Evolutionary conservation across 2,797 vertebrate species (phyloP).

Genomic region (Sitta carolinensis): DNA sequence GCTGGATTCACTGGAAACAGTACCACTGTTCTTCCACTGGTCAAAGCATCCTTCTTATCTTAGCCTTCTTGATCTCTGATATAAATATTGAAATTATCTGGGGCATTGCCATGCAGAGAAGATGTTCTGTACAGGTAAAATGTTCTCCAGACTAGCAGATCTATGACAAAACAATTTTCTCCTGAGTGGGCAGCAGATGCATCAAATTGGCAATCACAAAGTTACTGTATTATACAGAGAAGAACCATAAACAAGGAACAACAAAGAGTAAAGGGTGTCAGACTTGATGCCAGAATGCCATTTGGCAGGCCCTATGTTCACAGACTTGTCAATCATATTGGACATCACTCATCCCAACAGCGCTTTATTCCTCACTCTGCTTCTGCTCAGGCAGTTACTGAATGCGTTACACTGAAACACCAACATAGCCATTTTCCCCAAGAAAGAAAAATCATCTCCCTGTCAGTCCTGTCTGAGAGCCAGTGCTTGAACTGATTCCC

Average conservation of each 20-base stretch:
- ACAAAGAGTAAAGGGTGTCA: background rate
- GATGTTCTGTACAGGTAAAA: background rate
- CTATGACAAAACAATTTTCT: background rate
- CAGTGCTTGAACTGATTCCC: background rate
- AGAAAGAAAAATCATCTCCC: background rate
- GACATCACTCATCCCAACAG: background rate
- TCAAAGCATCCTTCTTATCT: background rate
- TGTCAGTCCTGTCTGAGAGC: background rate
- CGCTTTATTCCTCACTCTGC: background rate
- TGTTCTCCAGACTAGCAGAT: fast-evolving
- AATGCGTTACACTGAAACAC: background rate
- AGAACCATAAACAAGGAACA: background rate
- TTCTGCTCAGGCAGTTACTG: background rate
- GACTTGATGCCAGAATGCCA: background rate
- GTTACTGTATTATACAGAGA: background rate
- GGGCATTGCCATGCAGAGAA: background rate
- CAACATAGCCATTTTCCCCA: background rate
- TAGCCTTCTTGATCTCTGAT: background rate
- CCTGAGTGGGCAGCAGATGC: background rate
- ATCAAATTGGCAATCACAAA: background rate
- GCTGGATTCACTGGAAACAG: background rate
- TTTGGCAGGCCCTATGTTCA: background rate
- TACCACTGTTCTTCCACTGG: background rate
- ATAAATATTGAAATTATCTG: background rate
- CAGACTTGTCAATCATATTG: background rate